phyloP scores from a whole-genome alignment of 2,797 vertebrate genomes.

The Selene dorsalis region DNA sequence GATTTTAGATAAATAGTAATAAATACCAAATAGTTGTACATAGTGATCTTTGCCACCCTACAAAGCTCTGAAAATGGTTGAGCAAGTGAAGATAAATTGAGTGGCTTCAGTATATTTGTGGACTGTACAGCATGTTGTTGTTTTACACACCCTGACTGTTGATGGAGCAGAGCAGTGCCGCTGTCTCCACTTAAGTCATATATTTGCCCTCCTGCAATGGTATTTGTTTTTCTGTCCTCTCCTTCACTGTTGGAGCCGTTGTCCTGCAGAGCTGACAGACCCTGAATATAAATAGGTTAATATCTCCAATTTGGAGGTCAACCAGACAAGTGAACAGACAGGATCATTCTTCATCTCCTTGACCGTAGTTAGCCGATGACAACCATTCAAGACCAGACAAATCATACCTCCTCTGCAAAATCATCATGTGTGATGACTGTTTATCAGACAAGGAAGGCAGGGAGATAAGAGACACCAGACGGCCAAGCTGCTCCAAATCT shows the following conservation, averaged over 20 bases:
- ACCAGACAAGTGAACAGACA: conserved; percentile 50
- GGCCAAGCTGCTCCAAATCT: conserved; percentile 46
- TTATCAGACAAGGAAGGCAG: conserved; percentile 54
- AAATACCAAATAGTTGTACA: not conserved
- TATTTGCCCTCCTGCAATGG: conserved; percentile 42
- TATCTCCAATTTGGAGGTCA: conserved; percentile 75
- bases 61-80: conserved; percentile 21
- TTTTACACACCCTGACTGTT: conserved; percentile 31
- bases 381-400: conserved; percentile 61
- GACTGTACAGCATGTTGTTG: conserved; percentile 22
- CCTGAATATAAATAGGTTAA: conserved; percentile 73
- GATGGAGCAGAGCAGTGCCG: conserved; percentile 40
- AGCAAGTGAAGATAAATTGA: conserved; percentile 33
- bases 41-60: conserved; percentile 12
- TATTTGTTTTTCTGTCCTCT: conserved; percentile 69
- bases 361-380: conserved; percentile 57
- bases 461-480: conserved; percentile 64
- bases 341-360: conserved; percentile 55
- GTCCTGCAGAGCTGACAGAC: conserved; percentile 59
- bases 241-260: conserved; percentile 42
- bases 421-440: conserved; percentile 57
- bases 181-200: conserved; percentile 39
- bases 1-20: conserved; percentile 5
- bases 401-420: conserved; percentile 58
- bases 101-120: conserved; percentile 2